Base-by-base conservation (phyloP, 1,140 invertebrate genomes). In the Apolygus lucorum region DNA sequence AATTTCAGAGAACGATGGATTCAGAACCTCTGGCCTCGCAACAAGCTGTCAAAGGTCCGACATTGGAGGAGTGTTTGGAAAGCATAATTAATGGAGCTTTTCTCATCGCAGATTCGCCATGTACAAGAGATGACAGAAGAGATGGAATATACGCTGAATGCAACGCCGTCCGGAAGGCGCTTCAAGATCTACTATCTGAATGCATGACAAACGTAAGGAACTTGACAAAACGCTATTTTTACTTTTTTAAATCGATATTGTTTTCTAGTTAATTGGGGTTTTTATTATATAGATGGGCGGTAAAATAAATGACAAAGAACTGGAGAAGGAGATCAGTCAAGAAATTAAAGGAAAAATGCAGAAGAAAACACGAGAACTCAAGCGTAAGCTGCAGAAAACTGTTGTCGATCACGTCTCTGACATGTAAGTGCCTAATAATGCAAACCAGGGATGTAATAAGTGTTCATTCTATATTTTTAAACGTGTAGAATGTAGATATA, bases 371-470 rank as follows among this genome's bases (percentile, higher is more conserved):
- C 84, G 92, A 63, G 96, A 98, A 80, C 82, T 98, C 21, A 83
- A 95, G 29, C 83, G 95, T 63, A 93, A 99, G 80, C 81, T 99
- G 67, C 85, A 96, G 27, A 98, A 98, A 83, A 96, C 96, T n/a
- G 96, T 99, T 67, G 95, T 99, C 21, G 97, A 99, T 84, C 96
- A 99, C 79, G 96, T 99, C 0, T 98, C 95, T 8, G 97, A 99
- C 81, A 90, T 11, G 54, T 59, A 22, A 59, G 54, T 17, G n/a
- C n/a, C n/a, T n/a, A n/a, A n/a, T n/a, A n/a, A n/a, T n/a, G n/a
- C n/a, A n/a, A n/a, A n/a, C n/a, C n/a, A n/a, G n/a, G n/a, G n/a
- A n/a, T n/a, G n/a, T n/a, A n/a, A n/a, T n/a, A n/a, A n/a, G n/a
- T n/a, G n/a, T n/a, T n/a, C n/a, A n/a, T n/a, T n/a, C n/a, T n/a